Evolutionary conservation across 2,888 invertebrate genomes (phyloP).

Genomic region (Volucella zonaria): DNA sequence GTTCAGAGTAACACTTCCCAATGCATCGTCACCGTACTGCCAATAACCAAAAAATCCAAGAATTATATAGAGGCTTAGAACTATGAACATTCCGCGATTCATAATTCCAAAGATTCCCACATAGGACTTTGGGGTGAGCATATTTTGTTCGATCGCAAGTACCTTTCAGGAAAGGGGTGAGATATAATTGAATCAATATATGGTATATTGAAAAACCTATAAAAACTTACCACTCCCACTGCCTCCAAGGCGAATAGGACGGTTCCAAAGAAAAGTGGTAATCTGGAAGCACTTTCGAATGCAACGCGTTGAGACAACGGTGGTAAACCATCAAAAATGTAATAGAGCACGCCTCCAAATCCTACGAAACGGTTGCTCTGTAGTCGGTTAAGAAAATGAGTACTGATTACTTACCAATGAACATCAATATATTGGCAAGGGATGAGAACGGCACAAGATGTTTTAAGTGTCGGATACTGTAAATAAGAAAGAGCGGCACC

Average conservation of each 20-base stretch:
- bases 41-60: conserved; percentile 97
- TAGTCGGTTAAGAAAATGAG: neutral
- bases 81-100: conserved; percentile 94
- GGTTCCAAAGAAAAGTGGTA: conserved; percentile 95
- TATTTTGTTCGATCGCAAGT: conserved; percentile 97
- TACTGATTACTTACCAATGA: conserved; percentile 83
- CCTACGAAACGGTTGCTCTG: conserved; percentile 71
- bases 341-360: conserved; percentile 92
- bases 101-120: conserved; percentile 94
- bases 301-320: conserved; percentile 81
- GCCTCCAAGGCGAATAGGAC: conserved; percentile 96
- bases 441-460: conserved; percentile 95
- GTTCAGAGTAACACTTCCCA: conserved; percentile 94
- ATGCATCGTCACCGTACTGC: conserved; percentile 90
- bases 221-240: conserved; percentile 88
- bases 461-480: conserved; percentile 90
- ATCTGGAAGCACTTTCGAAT: conserved; percentile 84
- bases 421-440: conserved; percentile 93
- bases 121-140: conserved; percentile 95
- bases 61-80: conserved; percentile 91
- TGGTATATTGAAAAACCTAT: neutral
- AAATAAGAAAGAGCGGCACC: conserved; percentile 88
- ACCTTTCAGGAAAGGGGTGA: conserved; percentile 84
- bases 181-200: neutral
- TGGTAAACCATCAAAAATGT: conserved; percentile 88